Percentiles rank a stretch among this genome's conserved stretches.
Evolutionary conservation across 37 sponge, comb jelly and placozoan species (phyloP).

Genomic region (Aplysina aerophoba): DNA sequence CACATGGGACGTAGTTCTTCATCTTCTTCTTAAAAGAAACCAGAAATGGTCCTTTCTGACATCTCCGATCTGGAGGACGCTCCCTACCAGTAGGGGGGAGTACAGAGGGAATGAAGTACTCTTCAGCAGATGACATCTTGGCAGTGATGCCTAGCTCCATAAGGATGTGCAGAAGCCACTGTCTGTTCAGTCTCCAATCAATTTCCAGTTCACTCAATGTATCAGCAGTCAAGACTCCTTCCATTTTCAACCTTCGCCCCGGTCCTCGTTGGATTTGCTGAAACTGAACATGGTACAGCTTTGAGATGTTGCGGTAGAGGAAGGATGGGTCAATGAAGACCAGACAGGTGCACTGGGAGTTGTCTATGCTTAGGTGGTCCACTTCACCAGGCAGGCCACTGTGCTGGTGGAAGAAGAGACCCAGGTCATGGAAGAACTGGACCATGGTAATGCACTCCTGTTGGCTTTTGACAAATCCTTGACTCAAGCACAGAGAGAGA

Average conservation of each 20-base stretch:
- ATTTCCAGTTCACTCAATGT: background rate
- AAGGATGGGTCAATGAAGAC: slow-evolving; percentile 18
- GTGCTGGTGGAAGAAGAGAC: slow-evolving; percentile 25
- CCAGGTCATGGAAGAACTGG: slow-evolving; percentile 1
- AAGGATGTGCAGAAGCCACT: background rate
- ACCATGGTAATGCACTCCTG: background rate
- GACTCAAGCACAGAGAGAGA: background rate
- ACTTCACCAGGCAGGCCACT: slow-evolving; percentile 12
- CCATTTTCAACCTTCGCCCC: background rate
- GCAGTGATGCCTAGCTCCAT: background rate
- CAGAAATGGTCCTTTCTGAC: background rate
- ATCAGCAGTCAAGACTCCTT: background rate
- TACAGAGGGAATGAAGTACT: background rate
- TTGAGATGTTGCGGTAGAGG: slow-evolving; percentile 12
- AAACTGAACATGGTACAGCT: slow-evolving; percentile 12
- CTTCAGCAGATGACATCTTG: background rate
- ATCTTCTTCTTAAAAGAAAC: slow-evolving; percentile 11
- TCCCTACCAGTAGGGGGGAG: background rate
- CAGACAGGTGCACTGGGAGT: slow-evolving; percentile 9
- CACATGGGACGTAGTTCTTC: slow-evolving; percentile 18
- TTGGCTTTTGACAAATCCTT: background rate
- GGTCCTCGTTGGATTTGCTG: background rate
- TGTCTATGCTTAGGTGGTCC: background rate
- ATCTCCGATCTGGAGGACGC: background rate
- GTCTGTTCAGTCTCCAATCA: background rate